Evolutionary conservation across 2,797 vertebrate species (phyloP), one percentile per base, ranked within the genome.

Genomic region (Spinibarbus caldwelli): DNA sequence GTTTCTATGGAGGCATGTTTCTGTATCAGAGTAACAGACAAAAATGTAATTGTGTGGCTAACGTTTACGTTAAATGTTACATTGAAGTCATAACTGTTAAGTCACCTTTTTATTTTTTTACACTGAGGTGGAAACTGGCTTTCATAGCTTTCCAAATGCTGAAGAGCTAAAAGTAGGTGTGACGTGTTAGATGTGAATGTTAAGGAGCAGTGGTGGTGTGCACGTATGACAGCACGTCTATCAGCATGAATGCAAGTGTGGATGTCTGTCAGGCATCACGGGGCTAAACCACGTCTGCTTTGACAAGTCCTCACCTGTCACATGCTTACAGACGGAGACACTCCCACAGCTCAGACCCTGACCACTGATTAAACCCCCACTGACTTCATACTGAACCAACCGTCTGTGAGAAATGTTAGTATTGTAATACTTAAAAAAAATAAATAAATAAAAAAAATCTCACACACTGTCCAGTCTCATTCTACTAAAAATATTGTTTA

Each of bases 311-410:
- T 43, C 82, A 67, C 57, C 54, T 43, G 43, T 38, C 73, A 54
- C 78, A 49, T 52, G 62, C 38, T 83, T 34, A 21, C 26, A n/a
- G 54, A 47, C 62, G 19, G 57, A 82, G 71, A 68, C 41, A 45
- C 41, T 70, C 26, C 83, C 62, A 82, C 88, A 85, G 88, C 82
- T 87, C 86, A 90, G 43, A 59, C 36, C 52, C 29, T 36, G 4
- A 77, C 79, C 76, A 49, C 72, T 64, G 54, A 83, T 23, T 83
- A 81, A 80, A 72, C 26, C 62, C 54, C 34, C 21, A 80, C n/a
- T 72, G 73, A 52, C 34, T 43, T 66, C 9, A 49, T 36, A 57
- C 82, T 88, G 87, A 90, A 87, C 85, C 83, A 85, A 47, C 82
- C 77, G 83, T 90, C 83, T 23, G 4, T 73, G 78, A 41, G 19